Base-by-base conservation (phyloP, 1,140 invertebrate genomes). In the Theocolax elegans region DNA sequence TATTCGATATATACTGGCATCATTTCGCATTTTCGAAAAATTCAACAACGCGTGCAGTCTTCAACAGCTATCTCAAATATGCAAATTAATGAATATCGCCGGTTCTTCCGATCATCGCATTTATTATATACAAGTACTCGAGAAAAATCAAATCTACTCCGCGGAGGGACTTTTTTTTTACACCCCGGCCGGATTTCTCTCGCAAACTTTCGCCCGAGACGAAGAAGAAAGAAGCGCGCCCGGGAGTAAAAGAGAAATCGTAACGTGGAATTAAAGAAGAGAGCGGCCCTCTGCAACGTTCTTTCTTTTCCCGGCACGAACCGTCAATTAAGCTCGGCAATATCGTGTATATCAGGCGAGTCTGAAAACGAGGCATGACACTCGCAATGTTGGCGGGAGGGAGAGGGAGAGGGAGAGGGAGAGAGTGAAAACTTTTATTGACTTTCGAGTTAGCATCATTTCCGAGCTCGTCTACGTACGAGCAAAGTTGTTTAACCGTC, bases 201-300 rank as follows among this genome's bases (percentile, higher is more conserved):
- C n/a, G n/a, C n/a, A n/a, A n/a, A n/a, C n/a, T n/a, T n/a, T n/a
- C n/a, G n/a, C n/a, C n/a, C n/a, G n/a, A n/a, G n/a, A n/a, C n/a
- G n/a, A n/a, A n/a, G n/a, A n/a, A n/a, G n/a, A n/a, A n/a, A 56
- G 31, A 48, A 62, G 44, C 48, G 25, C 17, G 44, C 59, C n/a
- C n/a, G n/a, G n/a, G n/a, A n/a, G 27, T 21, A 15, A 51, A 51
- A 51, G 23, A 27, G 49, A 13, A 51, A 29, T 17, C 27, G 46
- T 38, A 64, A 64, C 46, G 46, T 13, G 29, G 29, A 64, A 51
- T 64, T 64, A 64, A 51, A 51, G 46, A 71, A 73, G 71, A 71
- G 66, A 10, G n/a, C n/a, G n/a, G n/a, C n/a, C n/a, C 59, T 67
- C 35, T 49, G 42, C 21, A 12, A 42, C 40, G 56, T n/a, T 65